Percentiles rank a stretch among this genome's conserved stretches.
phyloP scores from a whole-genome alignment of 1,140 invertebrate species.

The Panagrolaimus sp. region DNA sequence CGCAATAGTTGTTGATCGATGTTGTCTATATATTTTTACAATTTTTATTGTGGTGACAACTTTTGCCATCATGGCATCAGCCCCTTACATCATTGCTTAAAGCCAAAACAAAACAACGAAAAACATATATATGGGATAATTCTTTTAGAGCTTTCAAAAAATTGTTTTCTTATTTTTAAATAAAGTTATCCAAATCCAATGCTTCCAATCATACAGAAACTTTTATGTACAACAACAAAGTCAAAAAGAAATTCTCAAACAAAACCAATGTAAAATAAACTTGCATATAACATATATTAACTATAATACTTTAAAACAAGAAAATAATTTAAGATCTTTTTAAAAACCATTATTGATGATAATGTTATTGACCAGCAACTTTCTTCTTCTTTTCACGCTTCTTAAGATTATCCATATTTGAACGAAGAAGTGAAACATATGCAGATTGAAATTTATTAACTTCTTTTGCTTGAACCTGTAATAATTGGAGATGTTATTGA shows the following conservation, averaged over 20 bases:
- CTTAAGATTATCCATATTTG: conserved; percentile 8
- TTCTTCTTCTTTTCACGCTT: conserved; percentile 11
- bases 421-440: conserved; percentile 63
- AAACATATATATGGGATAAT: neutral
- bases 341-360: no score
- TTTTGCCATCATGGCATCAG: conserved; percentile 53
- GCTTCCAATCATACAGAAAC: neutral
- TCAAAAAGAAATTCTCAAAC: neutral
- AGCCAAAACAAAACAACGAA: conserved; percentile 19
- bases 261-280: neutral
- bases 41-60: conserved; percentile 60
- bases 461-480: conserved; percentile 70
- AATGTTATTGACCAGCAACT: neutral
- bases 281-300: no score
- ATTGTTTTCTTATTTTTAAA: neutral
- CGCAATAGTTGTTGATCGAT: conserved; percentile 62
- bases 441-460: conserved; percentile 76
- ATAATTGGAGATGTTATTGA: neutral
- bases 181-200: neutral
- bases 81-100: conserved; percentile 50
- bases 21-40: conserved; percentile 61
- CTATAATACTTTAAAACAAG: no score
- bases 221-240: conserved; percentile 7
- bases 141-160: neutral
- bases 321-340: no score